Conservation (phyloP, 2,797 vertebrate genomes). For the Phataginus tricuspis region DNA sequence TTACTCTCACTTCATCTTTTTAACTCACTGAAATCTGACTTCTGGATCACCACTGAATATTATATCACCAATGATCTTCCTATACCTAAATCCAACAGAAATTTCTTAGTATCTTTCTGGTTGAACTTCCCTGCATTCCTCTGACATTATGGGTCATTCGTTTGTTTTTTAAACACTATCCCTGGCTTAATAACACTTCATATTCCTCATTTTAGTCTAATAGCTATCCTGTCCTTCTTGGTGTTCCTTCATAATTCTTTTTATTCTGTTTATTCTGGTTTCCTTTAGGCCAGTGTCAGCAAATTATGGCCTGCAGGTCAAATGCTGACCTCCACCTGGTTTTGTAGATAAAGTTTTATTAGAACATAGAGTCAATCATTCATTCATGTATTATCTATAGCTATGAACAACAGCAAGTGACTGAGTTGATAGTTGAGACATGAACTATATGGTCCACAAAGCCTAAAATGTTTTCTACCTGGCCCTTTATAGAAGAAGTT, state of each 20-base stretch:
- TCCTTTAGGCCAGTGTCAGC: not conserved
- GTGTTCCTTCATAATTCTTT: not conserved
- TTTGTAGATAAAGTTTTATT: conserved; percentile 3
- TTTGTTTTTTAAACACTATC: not conserved
- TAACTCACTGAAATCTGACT: not conserved
- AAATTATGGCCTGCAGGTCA: not conserved
- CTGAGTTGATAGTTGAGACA: not conserved
- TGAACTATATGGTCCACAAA: not conserved
- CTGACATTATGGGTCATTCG: not conserved
- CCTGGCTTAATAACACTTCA: not conserved
- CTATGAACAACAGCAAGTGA: not conserved
- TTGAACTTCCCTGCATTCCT: not conserved
- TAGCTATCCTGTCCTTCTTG: not conserved
- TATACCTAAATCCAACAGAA: not conserved
- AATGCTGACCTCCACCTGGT: not conserved
- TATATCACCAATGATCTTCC: not conserved
- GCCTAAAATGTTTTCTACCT: not conserved
- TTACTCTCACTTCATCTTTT: conserved; percentile 32
- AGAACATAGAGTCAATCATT: not conserved
- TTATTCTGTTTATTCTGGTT: not conserved
- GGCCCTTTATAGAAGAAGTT: not conserved
- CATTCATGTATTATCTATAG: not conserved
- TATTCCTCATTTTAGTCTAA: conserved; percentile 23
- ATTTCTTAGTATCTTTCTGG: not conserved
- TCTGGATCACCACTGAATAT: not conserved